A percentile compares a stretch with the other conserved stretches of the same genome.
Conservation (phyloP, 2,113 vertebrate species). For the Gobiocypris rarus region DNA sequence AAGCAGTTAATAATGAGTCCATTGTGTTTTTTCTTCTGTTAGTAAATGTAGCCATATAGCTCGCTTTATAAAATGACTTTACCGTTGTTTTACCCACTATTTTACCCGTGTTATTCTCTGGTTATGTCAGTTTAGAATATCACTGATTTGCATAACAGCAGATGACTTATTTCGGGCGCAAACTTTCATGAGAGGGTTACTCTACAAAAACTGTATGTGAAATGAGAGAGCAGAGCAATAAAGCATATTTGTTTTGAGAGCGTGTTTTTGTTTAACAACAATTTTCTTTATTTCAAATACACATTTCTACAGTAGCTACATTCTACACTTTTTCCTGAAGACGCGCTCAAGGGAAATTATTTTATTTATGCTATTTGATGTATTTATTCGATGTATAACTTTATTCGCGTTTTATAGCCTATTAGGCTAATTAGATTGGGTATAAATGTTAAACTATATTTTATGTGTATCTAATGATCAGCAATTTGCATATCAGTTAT, state of each 20-base stretch:
- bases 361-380: not conserved
- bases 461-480: not conserved
- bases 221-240: not conserved
- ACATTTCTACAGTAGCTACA: not conserved
- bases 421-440: not conserved
- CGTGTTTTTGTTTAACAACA: not conserved
- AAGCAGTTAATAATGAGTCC: not conserved
- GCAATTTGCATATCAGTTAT: not conserved
- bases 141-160: not conserved
- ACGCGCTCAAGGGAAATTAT: not conserved
- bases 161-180: not conserved
- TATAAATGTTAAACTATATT: not conserved
- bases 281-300: not conserved
- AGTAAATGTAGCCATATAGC: too few species aligned
- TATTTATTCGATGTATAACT: not conserved
- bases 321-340: not conserved
- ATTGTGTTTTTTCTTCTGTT: not conserved
- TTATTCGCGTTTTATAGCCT: not conserved
- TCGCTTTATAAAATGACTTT: not conserved
- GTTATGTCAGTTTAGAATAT: not conserved
- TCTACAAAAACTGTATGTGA: not conserved
- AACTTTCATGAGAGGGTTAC: not conserved
- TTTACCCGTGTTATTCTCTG: not conserved
- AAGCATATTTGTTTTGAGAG: not conserved
- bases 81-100: not conserved